phyloP scores from a whole-genome alignment of 2,113 vertebrate species.

The Hepsetus odoe region DNA sequence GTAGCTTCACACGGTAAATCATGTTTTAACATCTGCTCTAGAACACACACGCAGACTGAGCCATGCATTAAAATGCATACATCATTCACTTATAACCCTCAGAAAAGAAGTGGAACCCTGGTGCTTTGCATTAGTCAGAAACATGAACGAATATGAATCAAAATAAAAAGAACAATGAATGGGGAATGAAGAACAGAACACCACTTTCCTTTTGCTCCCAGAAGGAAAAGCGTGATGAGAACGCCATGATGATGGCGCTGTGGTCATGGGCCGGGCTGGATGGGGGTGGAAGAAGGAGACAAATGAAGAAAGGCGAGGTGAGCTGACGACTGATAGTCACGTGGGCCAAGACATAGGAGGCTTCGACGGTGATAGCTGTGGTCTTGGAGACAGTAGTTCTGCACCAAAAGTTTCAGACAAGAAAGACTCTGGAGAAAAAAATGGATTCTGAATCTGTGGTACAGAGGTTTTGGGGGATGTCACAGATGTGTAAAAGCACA shows the following conservation, averaged over 20 bases:
- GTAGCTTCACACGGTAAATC: conserved; percentile 21
- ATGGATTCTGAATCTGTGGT: conserved; percentile 43
- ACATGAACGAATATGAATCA: background rate
- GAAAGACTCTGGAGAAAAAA: conserved; percentile 49
- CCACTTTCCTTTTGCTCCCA: conserved; percentile 99
- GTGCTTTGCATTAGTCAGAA: conserved; percentile 19
- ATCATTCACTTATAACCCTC: background rate
- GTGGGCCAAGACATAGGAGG: conserved; percentile 49
- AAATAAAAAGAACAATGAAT: conserved; percentile 8
- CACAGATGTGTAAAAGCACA: conserved; percentile 11
- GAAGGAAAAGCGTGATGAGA: conserved; percentile 97
- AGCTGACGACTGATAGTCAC: conserved; percentile 38
- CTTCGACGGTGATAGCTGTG: conserved; percentile 22
- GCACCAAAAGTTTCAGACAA: conserved; percentile 50
- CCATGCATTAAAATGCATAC: conserved; percentile 8
- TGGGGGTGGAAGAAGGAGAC: conserved; percentile 46
- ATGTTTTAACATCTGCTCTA: conserved; percentile 24
- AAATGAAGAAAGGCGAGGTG: conserved; percentile 46
- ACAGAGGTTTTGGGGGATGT: conserved; percentile 47
- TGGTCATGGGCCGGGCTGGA: conserved; percentile 76
- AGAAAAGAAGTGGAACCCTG: background rate
- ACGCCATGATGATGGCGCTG: conserved; percentile 84
- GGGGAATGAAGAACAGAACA: conserved; percentile 60
- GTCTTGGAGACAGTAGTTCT: conserved; percentile 26
- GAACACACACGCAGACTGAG: conserved; percentile 1